Percentiles rank a stretch among this genome's conserved stretches.
These are phyloP conservation scores for Ooceraea biroi DNA, from an alignment of 1,140 invertebrate genomes.

Conservation along the genomic window DNA sequence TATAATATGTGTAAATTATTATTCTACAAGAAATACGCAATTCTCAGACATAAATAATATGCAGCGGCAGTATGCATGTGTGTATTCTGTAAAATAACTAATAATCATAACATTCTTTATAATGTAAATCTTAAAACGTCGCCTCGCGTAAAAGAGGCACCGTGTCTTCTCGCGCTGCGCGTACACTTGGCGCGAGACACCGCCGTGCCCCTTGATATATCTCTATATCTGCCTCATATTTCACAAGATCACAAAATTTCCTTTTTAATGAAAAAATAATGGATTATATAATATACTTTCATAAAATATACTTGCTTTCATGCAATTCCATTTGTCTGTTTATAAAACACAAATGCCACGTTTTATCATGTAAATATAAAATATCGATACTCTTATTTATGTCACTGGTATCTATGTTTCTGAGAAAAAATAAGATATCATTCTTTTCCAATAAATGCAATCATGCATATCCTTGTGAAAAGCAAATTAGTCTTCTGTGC, in stretches of 20 bases:
- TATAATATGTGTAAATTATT: not conserved
- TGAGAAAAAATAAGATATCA: not conserved
- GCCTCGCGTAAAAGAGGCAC: too few species aligned
- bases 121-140: not conserved
- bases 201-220: too few species aligned
- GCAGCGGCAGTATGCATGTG: conserved; percentile 4
- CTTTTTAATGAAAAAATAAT: conserved; percentile 18
- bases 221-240: conserved; percentile 14
- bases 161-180: too few species aligned
- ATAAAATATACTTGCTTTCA: conserved; percentile 7
- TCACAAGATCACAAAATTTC: not conserved
- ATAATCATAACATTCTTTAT: not conserved
- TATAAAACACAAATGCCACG: conserved; percentile 17
- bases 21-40: too few species aligned
- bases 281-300: not conserved
- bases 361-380: conserved; percentile 21
- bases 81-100: conserved; percentile 7
- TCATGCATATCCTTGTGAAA: conserved; percentile 32
- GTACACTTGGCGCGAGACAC: too few species aligned
- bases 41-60: too few species aligned
- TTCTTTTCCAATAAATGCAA: not conserved
- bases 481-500: conserved; percentile 22
- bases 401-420: conserved; percentile 50
- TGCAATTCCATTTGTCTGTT: not conserved
- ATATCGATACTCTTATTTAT: conserved; percentile 26